Conservation (phyloP, 2,888 invertebrate genomes). For the Synanthedon vespiformis region DNA sequence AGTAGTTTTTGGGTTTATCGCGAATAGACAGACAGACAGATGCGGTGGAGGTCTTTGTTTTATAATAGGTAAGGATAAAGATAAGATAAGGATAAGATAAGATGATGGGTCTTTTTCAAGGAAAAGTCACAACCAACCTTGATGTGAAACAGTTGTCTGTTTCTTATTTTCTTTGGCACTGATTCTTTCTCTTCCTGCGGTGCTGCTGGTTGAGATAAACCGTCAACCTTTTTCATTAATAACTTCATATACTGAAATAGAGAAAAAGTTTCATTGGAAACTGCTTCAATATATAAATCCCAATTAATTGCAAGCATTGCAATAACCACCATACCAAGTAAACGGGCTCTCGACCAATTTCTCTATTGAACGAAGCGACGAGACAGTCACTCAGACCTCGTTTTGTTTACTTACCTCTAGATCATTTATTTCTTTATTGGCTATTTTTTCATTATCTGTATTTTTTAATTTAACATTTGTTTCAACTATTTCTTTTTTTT, state of each 20-base stretch:
- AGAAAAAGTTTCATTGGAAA: background rate
- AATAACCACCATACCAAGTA: no score
- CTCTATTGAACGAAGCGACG: no score
- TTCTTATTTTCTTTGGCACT: constrained; percentile 49
- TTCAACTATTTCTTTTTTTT: constrained; percentile 10
- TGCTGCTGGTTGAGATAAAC: constrained; percentile 12
- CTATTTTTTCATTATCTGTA: constrained; percentile 67
- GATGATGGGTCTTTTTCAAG: no score
- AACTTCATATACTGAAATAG: constrained; percentile 78
- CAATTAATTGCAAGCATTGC: no score
- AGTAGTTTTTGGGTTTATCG: no score
- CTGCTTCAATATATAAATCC: no score
- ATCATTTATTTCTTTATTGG: constrained; percentile 81
- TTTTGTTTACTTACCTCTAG: constrained; percentile 66
- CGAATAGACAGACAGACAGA: no score
- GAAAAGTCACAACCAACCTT: constrained; percentile 32
- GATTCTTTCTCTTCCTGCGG: constrained; percentile 27
- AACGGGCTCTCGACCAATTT: no score
- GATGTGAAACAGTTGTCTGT: constrained; percentile 50
- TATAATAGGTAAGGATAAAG: no score
- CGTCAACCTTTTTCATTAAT: constrained; percentile 67
- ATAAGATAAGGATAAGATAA: no score
- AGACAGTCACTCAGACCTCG: no score
- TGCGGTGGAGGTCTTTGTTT: no score
- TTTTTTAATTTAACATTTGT: constrained; percentile 4